Evolutionary conservation across 2,113 vertebrate species (phyloP).

Genomic region (Caretta caretta): DNA sequence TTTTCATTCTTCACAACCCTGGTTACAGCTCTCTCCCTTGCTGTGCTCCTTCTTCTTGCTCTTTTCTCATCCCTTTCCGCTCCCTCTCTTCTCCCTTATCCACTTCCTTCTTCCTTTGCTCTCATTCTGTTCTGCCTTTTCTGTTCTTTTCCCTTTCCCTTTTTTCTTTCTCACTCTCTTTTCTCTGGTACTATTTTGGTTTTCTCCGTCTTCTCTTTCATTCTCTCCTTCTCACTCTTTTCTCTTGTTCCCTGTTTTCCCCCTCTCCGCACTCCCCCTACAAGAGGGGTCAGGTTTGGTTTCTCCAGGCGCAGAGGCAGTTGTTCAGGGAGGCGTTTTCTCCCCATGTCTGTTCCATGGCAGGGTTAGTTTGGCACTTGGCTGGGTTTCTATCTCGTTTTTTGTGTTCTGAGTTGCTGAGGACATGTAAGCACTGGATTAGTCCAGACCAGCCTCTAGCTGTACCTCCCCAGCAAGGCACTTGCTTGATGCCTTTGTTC

Average conservation of each 20-base stretch:
- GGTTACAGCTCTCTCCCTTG: conserved; percentile 81
- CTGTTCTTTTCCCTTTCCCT: not conserved
- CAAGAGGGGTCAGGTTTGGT: not conserved
- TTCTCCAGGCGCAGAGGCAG: not conserved
- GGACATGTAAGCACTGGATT: not conserved
- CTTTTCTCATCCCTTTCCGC: conserved; percentile 49
- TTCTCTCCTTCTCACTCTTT: not conserved
- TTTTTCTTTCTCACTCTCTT: not conserved
- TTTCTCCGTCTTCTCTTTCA: not conserved
- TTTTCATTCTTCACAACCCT: conserved; percentile 84
- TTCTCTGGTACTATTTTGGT: not conserved
- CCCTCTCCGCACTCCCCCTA: not conserved
- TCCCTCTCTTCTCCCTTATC: not conserved
- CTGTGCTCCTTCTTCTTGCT: conserved; percentile 66
- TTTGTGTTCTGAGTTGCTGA: fast-evolving
- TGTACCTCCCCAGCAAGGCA: not conserved
- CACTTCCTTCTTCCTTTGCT: not conserved
- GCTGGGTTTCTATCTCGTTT: not conserved
- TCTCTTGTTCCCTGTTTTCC: not conserved
- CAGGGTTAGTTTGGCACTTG: conserved; percentile 8
- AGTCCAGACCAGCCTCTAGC: not conserved
- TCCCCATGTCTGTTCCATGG: not conserved
- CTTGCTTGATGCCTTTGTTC: not conserved
- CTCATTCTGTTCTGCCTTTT: not conserved
- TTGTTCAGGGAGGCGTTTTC: not conserved